Evolutionary conservation across 2,888 invertebrate genomes (phyloP).

Genomic region (Sussaba pulchella): DNA sequence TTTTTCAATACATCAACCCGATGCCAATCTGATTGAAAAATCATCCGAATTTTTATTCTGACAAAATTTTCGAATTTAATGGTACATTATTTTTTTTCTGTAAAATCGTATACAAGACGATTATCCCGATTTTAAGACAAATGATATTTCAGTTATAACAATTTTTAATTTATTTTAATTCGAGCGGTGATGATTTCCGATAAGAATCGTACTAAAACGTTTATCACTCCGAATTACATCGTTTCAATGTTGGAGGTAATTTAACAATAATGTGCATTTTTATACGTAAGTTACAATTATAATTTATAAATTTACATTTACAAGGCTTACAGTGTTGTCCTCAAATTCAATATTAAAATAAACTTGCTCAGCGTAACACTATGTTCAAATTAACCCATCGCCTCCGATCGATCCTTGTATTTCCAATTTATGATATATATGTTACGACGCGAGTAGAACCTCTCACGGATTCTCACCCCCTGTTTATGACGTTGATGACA

Average conservation of each 20-base stretch:
- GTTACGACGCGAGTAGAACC: conserved; percentile 43
- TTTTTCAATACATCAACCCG: neutral
- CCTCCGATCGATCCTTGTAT: conserved; percentile 70
- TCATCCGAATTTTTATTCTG: neutral
- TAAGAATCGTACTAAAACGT: neutral
- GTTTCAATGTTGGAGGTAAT: neutral
- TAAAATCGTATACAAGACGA: too few species aligned
- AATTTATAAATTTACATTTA: conserved; percentile 83
- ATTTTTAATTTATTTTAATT: too few species aligned
- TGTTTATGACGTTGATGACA: conserved; percentile 38
- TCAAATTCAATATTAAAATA: conserved; percentile 82
- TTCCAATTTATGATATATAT: conserved; percentile 64
- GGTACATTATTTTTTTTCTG: neutral
- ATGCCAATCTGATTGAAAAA: neutral
- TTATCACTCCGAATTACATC: neutral
- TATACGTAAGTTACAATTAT: conserved; percentile 81
- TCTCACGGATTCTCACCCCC: conserved; percentile 44
- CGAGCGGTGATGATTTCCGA: too few species aligned
- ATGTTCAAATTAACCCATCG: conserved; percentile 76
- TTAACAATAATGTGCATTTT: conserved; percentile 38
- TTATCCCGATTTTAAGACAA: too few species aligned
- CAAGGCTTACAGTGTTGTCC: conserved; percentile 80
- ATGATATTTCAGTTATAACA: too few species aligned
- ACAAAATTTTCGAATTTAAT: neutral
- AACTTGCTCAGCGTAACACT: conserved; percentile 80